Evolutionary conservation across 2,888 invertebrate genomes (phyloP).

Genomic region (Bombylius discolor): DNA sequence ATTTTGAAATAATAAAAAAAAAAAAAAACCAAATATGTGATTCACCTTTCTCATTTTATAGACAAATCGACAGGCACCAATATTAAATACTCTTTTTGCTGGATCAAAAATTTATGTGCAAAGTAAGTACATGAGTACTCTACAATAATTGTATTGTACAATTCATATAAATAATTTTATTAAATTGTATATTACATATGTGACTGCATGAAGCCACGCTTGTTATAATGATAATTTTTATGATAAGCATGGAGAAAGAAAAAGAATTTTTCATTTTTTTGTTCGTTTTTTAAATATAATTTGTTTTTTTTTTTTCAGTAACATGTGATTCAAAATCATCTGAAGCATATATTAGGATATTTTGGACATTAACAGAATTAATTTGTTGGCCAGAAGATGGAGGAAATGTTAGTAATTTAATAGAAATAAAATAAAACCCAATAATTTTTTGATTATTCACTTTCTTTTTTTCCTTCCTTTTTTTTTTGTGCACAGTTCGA

Average conservation of each 20-base stretch:
- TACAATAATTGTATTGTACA: constrained; percentile 15
- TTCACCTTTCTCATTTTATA: constrained; percentile 20
- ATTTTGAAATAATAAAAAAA: no score
- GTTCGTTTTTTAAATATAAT: background rate
- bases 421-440: background rate
- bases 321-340: constrained; percentile 35
- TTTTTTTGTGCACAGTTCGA: background rate
- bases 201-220: no score
- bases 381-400: constrained; percentile 43
- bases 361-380: constrained; percentile 43
- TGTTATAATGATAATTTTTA: no score
- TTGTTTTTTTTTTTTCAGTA: constrained; percentile 28
- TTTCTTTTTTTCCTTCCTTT: no score
- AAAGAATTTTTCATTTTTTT: background rate
- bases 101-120: constrained; percentile 55
- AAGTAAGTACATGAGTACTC: constrained; percentile 39
- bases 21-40: no score
- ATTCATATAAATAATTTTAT: constrained; percentile 5
- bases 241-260: no score
- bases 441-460: background rate
- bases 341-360: constrained; percentile 36
- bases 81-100: constrained; percentile 55
- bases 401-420: constrained; percentile 12
- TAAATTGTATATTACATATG: no score
- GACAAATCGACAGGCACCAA: constrained; percentile 37